These are phyloP conservation scores for Hyppa rectilinea DNA, from an alignment of 2,888 invertebrate species.

Conservation along the genomic window DNA sequence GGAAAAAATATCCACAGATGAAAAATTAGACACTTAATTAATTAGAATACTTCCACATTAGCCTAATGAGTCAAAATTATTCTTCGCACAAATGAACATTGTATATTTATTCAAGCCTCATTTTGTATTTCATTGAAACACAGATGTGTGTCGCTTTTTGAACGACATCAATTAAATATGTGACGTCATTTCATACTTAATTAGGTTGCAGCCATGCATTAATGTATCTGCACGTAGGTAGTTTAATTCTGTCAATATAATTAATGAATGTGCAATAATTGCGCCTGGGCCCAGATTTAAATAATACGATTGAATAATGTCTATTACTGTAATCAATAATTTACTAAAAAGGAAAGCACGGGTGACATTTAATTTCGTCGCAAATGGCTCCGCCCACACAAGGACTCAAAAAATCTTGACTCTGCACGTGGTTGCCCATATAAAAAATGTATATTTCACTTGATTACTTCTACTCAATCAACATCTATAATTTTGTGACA, in stretches of 20 bases:
- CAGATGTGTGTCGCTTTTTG: conserved; percentile 18
- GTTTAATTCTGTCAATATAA: conserved; percentile 30
- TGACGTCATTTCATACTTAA: conserved; percentile 6
- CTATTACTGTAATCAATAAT: neutral
- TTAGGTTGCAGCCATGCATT: conserved; percentile 35
- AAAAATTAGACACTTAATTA: neutral
- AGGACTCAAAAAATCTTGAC: too few relatives aligned
- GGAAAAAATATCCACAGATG: neutral
- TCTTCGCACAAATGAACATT: neutral
- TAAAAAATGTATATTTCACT: neutral
- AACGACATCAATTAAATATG: conserved; percentile 36
- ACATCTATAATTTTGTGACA: neutral
- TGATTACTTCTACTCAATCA: neutral
- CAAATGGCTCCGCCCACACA: neutral
- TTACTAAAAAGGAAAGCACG: neutral
- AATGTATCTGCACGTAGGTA: conserved; percentile 32
- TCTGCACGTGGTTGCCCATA: neutral
- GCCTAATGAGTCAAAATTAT: neutral
- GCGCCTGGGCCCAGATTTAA: neutral
- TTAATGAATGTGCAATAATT: conserved; percentile 38
- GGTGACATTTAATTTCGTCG: too few relatives aligned
- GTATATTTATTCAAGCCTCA: neutral
- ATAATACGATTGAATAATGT: neutral
- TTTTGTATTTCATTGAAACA: conserved; percentile 18
- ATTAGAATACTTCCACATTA: neutral